Evolutionary conservation across 2,113 vertebrate genomes (phyloP), one percentile per base, ranked within the genome.

Genomic region (Mesocricetus auratus): DNA sequence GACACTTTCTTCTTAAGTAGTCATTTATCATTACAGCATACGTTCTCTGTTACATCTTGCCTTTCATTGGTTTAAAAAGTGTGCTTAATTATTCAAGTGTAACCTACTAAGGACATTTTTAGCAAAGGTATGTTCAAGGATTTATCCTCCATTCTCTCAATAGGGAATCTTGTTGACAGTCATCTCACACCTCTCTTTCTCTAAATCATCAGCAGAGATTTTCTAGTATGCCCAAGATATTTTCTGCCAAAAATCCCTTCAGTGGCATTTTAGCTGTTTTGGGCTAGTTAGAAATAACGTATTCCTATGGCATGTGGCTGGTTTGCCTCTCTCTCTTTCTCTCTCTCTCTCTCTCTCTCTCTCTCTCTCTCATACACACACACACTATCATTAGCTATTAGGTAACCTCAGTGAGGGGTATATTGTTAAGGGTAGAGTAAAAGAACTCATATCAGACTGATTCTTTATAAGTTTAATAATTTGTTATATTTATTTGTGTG

Each of bases 51-150:
- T 53, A 36, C 9, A 53, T 75, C 47, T 90, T 71, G 6, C 16
- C 22, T 94, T 93, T 83, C 64, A 77, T 53, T 87, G 29, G 16
- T 91, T 95, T 36, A 71, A 60, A 94, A 89, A 78, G 16, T 50
- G 1, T n/a, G 24, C 74, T 86, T 91, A 0, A 33, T 47, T 85
- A 78, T 45, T 77, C 45, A 91, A 90, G 47, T 89, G 62, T 33
- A 66, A 88, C 47, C 33, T 89, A 22, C 75, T 5, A 4, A 90
- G n/a, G 36, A 68, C 2, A 1, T 33, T 50, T 66, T 73, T 89
- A 92, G 6, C 31, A 60, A 69, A 77, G 24, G 86, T 29, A 31
- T 92, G 15, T 68, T 66, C 47, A 53, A 75, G 64, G 42, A 9
- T 60, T 78, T n/a, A 39, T 93, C 62, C 50, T 36, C 15, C 19